Evolutionary conservation across 2,797 vertebrate genomes (phyloP).

Genomic region (Mergus octosetaceus): DNA sequence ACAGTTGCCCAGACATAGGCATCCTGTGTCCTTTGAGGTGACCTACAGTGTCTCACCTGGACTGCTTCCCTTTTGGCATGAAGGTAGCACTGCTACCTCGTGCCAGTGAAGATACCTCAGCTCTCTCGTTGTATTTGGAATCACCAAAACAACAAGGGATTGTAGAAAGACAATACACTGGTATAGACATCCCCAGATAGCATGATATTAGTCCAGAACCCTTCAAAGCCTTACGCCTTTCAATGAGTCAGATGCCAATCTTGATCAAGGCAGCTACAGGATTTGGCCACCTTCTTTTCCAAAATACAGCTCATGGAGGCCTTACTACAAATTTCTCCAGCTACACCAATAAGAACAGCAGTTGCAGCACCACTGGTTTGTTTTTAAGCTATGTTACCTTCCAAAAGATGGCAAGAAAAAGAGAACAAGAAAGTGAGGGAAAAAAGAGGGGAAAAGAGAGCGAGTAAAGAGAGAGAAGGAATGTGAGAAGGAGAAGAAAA

Average conservation of each 20-base stretch:
- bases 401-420: neutral
- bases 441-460: neutral
- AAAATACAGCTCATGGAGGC: neutral
- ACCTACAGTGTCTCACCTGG: neutral
- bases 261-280: neutral
- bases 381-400: neutral
- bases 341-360: neutral
- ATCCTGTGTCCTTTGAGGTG: neutral
- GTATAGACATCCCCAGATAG: neutral
- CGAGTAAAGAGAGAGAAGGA: neutral
- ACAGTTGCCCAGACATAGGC: no score
- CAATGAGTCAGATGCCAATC: neutral
- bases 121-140: neutral
- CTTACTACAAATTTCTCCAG: neutral
- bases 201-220: neutral
- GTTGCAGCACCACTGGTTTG: neutral
- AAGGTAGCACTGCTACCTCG: neutral
- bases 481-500: neutral
- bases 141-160: accelerated
- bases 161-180: neutral
- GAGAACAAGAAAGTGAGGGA: neutral
- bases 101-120: neutral
- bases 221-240: neutral
- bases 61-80: neutral
- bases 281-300: neutral